Percentiles rank a stretch among this genome's conserved stretches.
phyloP scores from a whole-genome alignment of 2,113 vertebrate species.

The Thalassarche chlororhynchos region DNA sequence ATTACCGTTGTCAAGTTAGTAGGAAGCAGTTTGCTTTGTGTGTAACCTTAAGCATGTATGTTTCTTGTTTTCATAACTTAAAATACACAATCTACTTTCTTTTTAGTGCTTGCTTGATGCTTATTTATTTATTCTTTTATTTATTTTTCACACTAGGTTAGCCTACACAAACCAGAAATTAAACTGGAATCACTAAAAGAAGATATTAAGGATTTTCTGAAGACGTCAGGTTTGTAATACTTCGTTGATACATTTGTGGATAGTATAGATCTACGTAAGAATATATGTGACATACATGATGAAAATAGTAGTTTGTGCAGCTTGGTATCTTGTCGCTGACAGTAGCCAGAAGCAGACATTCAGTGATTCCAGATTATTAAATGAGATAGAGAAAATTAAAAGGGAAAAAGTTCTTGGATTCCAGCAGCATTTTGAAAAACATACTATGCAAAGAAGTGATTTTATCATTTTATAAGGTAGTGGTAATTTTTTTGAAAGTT shows the following conservation, averaged over 20 bases:
- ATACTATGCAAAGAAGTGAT: not conserved
- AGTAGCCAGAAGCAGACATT: not conserved
- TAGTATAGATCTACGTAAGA: not conserved
- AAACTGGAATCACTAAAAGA: slow-evolving; percentile 92
- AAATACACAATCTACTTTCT: not conserved
- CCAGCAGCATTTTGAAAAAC: not conserved
- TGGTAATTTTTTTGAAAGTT: not conserved
- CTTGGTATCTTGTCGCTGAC: not conserved
- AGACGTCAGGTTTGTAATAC: slow-evolving; percentile 84
- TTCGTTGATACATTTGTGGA: not conserved
- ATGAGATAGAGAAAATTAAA: not conserved
- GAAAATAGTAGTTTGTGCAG: not conserved
- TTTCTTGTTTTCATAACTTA: not conserved
- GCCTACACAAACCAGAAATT: slow-evolving; percentile 91
- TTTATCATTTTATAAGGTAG: not conserved
- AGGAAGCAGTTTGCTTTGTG: not conserved
- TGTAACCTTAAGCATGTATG: not conserved
- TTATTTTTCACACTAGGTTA: slow-evolving; percentile 76
- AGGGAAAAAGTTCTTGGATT: not conserved
- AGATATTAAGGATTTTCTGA: slow-evolving; percentile 91
- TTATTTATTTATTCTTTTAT: not conserved
- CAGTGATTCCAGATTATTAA: not conserved
- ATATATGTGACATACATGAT: not conserved
- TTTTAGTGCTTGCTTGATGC: not conserved
- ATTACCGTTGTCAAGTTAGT: not conserved